phyloP scores from a whole-genome alignment of 2,888 invertebrate species.

The Ormyrus thymus region DNA sequence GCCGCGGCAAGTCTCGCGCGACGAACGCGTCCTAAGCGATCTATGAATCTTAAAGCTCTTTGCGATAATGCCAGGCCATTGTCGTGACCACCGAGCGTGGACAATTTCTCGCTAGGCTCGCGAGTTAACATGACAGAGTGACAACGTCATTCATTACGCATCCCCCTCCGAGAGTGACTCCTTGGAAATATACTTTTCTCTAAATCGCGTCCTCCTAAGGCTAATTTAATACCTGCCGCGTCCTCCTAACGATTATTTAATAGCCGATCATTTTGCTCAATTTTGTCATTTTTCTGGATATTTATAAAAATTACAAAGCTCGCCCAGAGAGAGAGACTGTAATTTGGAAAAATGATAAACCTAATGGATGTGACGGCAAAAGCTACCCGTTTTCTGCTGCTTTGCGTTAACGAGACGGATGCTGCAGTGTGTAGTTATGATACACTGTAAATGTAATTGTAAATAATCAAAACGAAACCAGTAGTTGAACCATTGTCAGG shows the following conservation, averaged over 20 bases:
- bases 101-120: slow-evolving; percentile 62
- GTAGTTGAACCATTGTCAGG: no score
- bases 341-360: no score
- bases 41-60: slow-evolving; percentile 42
- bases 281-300: neutral
- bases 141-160: slow-evolving; percentile 60
- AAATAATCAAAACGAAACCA: no score
- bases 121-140: slow-evolving; percentile 58
- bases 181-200: slow-evolving; percentile 22
- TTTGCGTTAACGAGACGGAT: no score
- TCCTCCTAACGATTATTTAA: slow-evolving; percentile 35
- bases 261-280: slow-evolving; percentile 23
- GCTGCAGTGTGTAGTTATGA: no score
- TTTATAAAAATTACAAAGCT: neutral
- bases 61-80: slow-evolving; percentile 57
- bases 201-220: neutral
- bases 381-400: no score
- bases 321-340: no score
- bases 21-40: slow-evolving; percentile 11
- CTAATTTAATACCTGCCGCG: neutral
- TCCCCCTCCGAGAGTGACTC: slow-evolving; percentile 43
- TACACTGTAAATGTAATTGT: no score
- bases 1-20: neutral
- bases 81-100: slow-evolving; percentile 60
- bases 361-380: no score